phyloP scores from a whole-genome alignment of 2,113 vertebrate genomes.

The Myiozetetes cayanensis region DNA sequence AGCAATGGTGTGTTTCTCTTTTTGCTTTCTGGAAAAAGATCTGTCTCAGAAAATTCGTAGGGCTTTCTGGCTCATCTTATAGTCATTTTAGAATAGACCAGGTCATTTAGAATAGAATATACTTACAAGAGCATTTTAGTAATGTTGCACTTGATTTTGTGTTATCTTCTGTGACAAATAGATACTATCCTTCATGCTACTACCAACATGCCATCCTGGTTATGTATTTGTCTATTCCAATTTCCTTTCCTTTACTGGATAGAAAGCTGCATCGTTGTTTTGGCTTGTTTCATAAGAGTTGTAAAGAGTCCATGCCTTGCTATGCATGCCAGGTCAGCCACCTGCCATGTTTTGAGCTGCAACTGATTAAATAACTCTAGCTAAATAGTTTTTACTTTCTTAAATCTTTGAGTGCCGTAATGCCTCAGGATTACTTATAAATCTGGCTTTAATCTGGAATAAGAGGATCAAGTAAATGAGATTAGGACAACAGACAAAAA shows the following conservation, averaged over 20 bases:
- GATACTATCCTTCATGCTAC: not conserved
- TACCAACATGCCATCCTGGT: not conserved
- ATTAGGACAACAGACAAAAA: not conserved
- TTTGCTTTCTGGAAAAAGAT: not conserved
- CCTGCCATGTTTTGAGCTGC: not conserved
- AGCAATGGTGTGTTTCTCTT: not conserved
- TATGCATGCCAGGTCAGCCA: not conserved
- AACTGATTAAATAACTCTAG: not conserved
- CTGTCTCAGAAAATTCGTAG: not conserved
- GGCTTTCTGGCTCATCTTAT: not conserved
- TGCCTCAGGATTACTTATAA: not conserved
- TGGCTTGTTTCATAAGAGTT: not conserved
- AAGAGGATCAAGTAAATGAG: not conserved
- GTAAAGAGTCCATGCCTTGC: not conserved
- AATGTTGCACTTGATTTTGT: rapidly evolving
- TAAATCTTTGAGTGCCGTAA: not conserved
- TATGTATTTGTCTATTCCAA: not conserved
- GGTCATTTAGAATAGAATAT: too few species aligned
- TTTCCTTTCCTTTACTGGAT: not conserved
- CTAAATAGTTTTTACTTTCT: not conserved
- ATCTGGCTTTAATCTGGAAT: not conserved
- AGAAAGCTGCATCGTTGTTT: not conserved
- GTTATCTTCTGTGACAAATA: not conserved
- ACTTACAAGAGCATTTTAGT: not conserved
- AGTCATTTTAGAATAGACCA: not conserved